Conservation (phyloP, 2,888 invertebrate genomes). For the Pandemis heparana region DNA sequence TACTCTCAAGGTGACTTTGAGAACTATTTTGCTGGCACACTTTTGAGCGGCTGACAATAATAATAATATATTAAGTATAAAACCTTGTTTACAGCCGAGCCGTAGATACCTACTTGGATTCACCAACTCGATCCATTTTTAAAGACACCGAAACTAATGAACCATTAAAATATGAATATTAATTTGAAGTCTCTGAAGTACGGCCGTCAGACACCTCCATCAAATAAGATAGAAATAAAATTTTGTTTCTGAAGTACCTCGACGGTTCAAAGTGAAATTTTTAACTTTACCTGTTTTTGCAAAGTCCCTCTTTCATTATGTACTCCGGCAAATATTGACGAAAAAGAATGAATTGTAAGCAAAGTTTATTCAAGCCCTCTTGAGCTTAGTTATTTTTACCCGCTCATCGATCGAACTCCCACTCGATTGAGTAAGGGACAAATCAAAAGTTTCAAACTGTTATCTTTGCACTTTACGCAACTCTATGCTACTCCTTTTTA, state of each 20-base stretch:
- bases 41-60: too few species aligned
- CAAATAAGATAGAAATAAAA: background rate
- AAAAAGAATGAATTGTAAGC: slow-evolving; percentile 18
- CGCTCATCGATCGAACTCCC: slow-evolving; percentile 23
- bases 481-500: background rate
- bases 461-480: slow-evolving; percentile 5
- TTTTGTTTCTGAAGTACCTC: background rate
- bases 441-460: slow-evolving; percentile 14
- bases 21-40: too few species aligned
- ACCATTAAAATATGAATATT: background rate
- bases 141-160: background rate
- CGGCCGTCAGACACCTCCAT: background rate
- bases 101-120: background rate
- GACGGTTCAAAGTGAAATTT: background rate
- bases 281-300: background rate
- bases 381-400: slow-evolving; percentile 33
- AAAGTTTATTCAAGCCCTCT: slow-evolving; percentile 22
- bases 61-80: too few species aligned
- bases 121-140: background rate
- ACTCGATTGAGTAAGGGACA: slow-evolving; percentile 8
- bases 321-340: background rate
- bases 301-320: background rate
- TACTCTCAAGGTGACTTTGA: too few species aligned
- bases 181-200: background rate
- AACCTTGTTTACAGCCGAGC: too few species aligned